Conservation (phyloP, 2,797 vertebrate species). For the Poliocrania exsul region DNA sequence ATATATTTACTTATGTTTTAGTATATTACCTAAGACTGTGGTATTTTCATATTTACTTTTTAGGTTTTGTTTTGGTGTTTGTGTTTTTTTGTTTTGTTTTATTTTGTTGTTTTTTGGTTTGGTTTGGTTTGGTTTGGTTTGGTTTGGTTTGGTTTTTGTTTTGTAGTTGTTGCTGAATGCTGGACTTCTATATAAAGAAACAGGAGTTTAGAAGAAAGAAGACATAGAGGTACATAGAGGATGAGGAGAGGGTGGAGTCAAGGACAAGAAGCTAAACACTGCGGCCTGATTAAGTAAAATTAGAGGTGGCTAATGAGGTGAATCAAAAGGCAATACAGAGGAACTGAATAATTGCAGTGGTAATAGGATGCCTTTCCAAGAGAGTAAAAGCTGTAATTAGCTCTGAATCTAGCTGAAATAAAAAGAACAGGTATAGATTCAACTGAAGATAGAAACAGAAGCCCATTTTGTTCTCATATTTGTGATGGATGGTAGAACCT, state of each 20-base stretch:
- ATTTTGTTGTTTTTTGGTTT: neutral
- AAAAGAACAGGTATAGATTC: constrained; percentile 15
- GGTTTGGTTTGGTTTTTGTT: neutral
- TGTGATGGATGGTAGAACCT: neutral
- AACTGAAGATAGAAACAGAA: constrained; percentile 12
- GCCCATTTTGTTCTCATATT: constrained; percentile 3
- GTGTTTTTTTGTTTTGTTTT: neutral
- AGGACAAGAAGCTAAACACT: neutral
- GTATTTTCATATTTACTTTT: neutral
- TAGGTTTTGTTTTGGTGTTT: neutral
- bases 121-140: no score
- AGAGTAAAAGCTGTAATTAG: constrained; percentile 46
- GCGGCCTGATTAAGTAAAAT: constrained; percentile 22
- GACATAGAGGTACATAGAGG: neutral
- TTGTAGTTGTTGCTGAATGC: neutral
- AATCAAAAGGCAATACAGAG: constrained; percentile 31
- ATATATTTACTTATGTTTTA: neutral
- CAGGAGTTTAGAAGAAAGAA: neutral
- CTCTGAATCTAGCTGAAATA: neutral
- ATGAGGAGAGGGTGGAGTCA: neutral
- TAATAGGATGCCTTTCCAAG: constrained; percentile 21
- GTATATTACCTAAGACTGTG: neutral
- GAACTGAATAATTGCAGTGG: constrained; percentile 37
- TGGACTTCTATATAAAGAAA: neutral
- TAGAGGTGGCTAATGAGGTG: constrained; percentile 36